Percentiles rank a stretch among this genome's conserved stretches.
Evolutionary conservation across 1,140 invertebrate species (phyloP).

Genomic region (Chlorops oryzae): DNA sequence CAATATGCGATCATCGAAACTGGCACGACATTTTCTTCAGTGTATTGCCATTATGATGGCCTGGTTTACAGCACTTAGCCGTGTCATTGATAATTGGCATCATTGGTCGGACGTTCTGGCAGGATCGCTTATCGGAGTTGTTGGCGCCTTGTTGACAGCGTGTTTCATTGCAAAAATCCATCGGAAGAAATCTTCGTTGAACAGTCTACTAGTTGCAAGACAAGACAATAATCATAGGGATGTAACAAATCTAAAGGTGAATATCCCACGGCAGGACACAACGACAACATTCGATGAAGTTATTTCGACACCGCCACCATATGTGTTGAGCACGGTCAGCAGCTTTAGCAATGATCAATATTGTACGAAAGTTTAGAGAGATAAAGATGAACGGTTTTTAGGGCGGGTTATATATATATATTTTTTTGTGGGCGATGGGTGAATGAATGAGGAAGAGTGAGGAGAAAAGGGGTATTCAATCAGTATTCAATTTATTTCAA

Average conservation of each 20-base stretch:
- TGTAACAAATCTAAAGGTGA: too few species aligned
- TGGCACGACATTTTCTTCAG: conserved; percentile 69
- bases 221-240: too few species aligned
- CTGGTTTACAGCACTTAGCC: conserved; percentile 38
- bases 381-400: conserved; percentile 4
- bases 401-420: too few species aligned
- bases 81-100: conserved; percentile 43
- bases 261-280: conserved; percentile 30
- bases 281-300: conserved; percentile 37
- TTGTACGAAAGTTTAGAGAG: conserved; percentile 10
- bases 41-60: conserved; percentile 56
- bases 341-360: conserved; percentile 11
- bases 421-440: too few species aligned
- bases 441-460: too few species aligned
- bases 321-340: conserved; percentile 11
- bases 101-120: conserved; percentile 40
- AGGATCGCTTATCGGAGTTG: conserved; percentile 30
- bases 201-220: too few species aligned
- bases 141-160: conserved; percentile 31
- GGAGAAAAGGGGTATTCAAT: too few species aligned
- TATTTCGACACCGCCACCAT: conserved; percentile 35
- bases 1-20: conserved; percentile 64
- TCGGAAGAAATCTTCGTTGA: neutral
- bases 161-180: conserved; percentile 26
- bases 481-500: too few species aligned